Evolutionary conservation across 2,113 vertebrate species (phyloP).

Genomic region (Crocuta crocuta): DNA sequence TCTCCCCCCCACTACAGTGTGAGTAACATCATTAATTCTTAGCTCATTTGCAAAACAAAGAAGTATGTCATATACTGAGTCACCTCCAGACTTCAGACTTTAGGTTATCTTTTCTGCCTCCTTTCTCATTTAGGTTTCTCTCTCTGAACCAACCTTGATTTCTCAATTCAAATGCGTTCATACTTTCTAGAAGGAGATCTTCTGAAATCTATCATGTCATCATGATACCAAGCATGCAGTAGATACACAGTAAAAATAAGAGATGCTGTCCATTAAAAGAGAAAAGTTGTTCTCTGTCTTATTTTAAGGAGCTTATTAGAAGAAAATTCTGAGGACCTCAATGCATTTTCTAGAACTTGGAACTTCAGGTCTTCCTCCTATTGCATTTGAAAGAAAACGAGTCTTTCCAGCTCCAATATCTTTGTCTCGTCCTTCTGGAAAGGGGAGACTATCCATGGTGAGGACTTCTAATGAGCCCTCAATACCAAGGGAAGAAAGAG

Average conservation of each 20-base stretch:
- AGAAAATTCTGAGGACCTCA: neutral
- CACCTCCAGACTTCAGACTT: neutral
- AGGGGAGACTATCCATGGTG: neutral
- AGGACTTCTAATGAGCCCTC: neutral
- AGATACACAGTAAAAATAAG: neutral
- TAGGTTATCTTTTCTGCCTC: neutral
- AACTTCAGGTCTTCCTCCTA: neutral
- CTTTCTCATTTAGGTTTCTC: neutral
- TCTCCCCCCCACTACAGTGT: neutral
- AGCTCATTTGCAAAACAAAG: neutral
- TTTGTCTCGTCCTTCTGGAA: slow-evolving; percentile 25
- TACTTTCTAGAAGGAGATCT: neutral
- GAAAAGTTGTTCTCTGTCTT: neutral
- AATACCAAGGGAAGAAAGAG: neutral
- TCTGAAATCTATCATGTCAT: neutral
- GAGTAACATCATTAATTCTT: neutral
- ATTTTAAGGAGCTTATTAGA: neutral
- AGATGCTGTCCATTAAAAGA: neutral
- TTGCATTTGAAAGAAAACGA: slow-evolving; percentile 35
- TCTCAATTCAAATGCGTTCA: neutral
- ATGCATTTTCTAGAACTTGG: neutral
- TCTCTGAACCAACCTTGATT: neutral
- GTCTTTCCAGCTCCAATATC: neutral
- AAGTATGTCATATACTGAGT: neutral
- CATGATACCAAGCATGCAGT: neutral